Percentiles rank a stretch among this genome's conserved stretches.
phyloP scores from a whole-genome alignment of 2,888 invertebrate genomes.

The Leptopilina syphax region DNA sequence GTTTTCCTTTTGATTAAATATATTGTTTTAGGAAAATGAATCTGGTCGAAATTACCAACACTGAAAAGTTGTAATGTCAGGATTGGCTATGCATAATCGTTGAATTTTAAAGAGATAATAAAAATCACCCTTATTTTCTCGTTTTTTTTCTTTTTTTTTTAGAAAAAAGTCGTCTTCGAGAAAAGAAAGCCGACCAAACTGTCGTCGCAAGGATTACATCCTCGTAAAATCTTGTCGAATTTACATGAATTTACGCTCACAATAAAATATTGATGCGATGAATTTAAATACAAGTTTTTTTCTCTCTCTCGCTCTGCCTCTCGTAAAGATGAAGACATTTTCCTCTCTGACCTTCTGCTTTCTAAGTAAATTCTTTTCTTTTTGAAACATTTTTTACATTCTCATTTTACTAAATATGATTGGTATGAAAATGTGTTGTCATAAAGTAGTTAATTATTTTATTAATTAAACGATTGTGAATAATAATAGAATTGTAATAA shows the following conservation, averaged over 20 bases:
- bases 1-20: too few species aligned
- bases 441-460: too few species aligned
- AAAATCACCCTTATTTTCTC: slow-evolving; percentile 44
- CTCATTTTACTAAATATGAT: too few species aligned
- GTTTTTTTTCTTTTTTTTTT: background rate
- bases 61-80: too few species aligned
- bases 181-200: slow-evolving; percentile 41
- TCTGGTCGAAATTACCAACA: too few species aligned
- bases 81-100: slow-evolving; percentile 25
- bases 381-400: too few species aligned
- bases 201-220: slow-evolving; percentile 72
- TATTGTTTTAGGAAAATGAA: too few species aligned
- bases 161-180: slow-evolving; percentile 46
- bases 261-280: slow-evolving; percentile 71
- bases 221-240: slow-evolving; percentile 72
- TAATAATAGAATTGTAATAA: too few species aligned
- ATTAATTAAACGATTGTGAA: too few species aligned
- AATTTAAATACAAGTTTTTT: slow-evolving; percentile 61
- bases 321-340: slow-evolving; percentile 34
- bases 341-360: slow-evolving; percentile 42
- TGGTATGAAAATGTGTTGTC: too few species aligned
- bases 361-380: too few species aligned
- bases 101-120: slow-evolving; percentile 38
- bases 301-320: background rate
- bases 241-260: slow-evolving; percentile 70